Base-by-base conservation (phyloP, 2,888 invertebrate genomes). In the Gasteruption jaculator region DNA sequence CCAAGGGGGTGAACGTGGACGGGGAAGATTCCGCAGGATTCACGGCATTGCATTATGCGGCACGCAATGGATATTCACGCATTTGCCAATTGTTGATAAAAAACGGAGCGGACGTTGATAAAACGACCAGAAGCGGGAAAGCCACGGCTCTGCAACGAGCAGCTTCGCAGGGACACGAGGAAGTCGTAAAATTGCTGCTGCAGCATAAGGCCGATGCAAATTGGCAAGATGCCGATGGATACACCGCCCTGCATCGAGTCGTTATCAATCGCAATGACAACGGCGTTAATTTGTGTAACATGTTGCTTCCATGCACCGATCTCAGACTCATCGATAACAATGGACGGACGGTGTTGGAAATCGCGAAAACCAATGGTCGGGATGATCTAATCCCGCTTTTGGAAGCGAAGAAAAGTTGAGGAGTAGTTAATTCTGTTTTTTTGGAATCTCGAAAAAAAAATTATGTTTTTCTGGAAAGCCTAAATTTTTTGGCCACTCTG, bases 31-130 rank as follows among this genome's bases (percentile, higher is more conserved):
- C 80, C 47, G 81, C 83, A 42, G 92, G 92, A 24, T 94, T 92
- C 63, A 87, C 87, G 15, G 86, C 92, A 6, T 72, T 94, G 53
- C 93, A 94, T 71, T 93, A 93, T 75, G 91, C 92, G 4, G 83
- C 90, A 32, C 78, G 93, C 31, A 84, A 81, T 73, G 91, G 91
- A 7, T 80, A 87, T 63, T 60, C 76, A 10, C 74, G 79, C 33
- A 77, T 87, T 40, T 91, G 91, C 63, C 74, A 77, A 56, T 62
- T 80, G 36, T 74, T 94, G 35, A 58, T 93, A 30, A 66, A 76
- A 43, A 73, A 80, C 55, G 85, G 86, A 18, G 91, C 89, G 7
- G 68, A 80, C 58, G 78, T 88, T 18, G 79, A 94, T 73, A 80
- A 82, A 22, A 71, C 73, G 41, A 94, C 93, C 6, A 80, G 79